Evolutionary conservation across 2,113 vertebrate species (phyloP).

Genomic region (Mesembrinibis cayennensis): DNA sequence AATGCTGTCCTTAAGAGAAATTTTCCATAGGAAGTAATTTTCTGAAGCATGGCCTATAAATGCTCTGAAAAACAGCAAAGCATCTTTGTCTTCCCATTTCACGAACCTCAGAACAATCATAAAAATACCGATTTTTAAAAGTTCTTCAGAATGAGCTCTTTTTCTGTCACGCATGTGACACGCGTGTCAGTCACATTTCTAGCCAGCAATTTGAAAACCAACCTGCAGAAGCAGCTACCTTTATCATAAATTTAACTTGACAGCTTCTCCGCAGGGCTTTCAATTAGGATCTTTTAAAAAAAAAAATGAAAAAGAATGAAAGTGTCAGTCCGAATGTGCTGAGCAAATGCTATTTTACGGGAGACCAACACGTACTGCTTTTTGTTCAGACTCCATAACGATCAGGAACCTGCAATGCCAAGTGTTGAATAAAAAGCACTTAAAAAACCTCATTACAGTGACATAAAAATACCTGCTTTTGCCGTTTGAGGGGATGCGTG

Average conservation of each 20-base stretch:
- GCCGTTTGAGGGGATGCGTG: rapidly evolving
- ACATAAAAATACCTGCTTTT: neutral
- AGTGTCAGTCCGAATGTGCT: neutral
- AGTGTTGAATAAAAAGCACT: neutral
- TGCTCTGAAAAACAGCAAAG: neutral
- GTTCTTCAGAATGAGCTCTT: neutral
- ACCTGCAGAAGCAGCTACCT: neutral
- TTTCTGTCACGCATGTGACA: neutral
- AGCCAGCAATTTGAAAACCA: neutral
- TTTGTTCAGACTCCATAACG: neutral
- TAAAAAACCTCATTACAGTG: neutral
- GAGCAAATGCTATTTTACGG: neutral
- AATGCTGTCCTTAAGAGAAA: neutral
- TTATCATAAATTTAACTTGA: slow-evolving; percentile 25
- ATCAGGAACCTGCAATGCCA: neutral
- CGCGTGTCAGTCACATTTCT: neutral
- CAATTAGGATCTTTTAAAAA: neutral
- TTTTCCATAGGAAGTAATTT: neutral
- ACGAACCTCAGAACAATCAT: neutral
- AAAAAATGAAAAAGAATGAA: neutral
- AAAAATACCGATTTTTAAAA: neutral
- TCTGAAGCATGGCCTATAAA: neutral
- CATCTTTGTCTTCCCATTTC: neutral
- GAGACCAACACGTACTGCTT: neutral
- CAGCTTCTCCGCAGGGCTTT: neutral